Conservation (phyloP, 2,797 vertebrate genomes). For the Crypturellus tataupa region DNA sequence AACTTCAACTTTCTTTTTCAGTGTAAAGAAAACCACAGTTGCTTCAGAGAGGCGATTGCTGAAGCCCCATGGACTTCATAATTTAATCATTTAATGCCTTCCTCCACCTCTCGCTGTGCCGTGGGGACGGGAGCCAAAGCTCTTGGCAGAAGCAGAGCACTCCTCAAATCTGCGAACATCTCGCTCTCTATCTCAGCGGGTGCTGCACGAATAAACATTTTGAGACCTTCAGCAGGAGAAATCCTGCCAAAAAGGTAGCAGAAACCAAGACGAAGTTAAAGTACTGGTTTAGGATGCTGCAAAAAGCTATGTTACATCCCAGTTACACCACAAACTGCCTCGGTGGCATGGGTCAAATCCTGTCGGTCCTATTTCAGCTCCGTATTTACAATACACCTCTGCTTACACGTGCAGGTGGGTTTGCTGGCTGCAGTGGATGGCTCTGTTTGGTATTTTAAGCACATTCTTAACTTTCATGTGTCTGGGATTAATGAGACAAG, state of each 20-base stretch:
- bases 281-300: neutral
- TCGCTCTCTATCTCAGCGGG: neutral
- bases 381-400: accelerated
- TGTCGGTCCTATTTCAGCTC: neutral
- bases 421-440: neutral
- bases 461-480: neutral
- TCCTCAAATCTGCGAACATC: neutral
- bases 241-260: neutral
- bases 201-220: neutral
- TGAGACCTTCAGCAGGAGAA: neutral
- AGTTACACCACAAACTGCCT: neutral
- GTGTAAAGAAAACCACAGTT: neutral
- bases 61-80: neutral
- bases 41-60: neutral
- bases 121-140: neutral
- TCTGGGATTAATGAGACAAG: neutral
- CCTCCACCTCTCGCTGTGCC: no score
- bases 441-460: neutral
- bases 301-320: neutral
- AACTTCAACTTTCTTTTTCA: neutral
- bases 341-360: neutral
- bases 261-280: neutral
- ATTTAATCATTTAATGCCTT: neutral
- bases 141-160: neutral
- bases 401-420: neutral